phyloP scores from a whole-genome alignment of 2,113 vertebrate species.

The Phylloscopus trochiloides region DNA sequence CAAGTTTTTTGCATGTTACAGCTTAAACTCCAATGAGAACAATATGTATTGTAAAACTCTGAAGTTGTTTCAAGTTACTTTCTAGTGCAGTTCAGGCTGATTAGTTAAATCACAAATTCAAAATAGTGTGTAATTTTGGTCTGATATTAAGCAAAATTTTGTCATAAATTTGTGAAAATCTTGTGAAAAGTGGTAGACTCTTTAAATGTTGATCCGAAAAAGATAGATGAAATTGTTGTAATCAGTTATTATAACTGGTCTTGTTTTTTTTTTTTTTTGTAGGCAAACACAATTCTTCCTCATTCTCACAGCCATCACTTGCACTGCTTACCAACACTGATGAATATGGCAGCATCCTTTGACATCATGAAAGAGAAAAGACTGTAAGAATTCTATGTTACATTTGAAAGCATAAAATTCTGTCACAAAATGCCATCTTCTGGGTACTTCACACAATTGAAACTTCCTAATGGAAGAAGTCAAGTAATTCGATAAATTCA shows the following conservation, averaged over 20 bases:
- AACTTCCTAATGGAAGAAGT: neutral
- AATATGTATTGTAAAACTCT: neutral
- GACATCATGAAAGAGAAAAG: constrained; percentile 95
- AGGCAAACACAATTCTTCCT: constrained; percentile 98
- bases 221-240: neutral
- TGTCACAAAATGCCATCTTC: neutral
- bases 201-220: neutral
- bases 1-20: neutral
- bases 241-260: neutral
- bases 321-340: constrained; percentile 94
- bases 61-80: neutral
- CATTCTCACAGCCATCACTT: constrained; percentile 97
- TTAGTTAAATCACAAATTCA: neutral
- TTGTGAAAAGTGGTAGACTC: neutral
- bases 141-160: neutral
- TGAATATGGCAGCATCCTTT: constrained; percentile 98
- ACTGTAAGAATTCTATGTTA: constrained; percentile 70
- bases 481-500: neutral
- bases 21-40: neutral
- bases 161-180: neutral
- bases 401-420: neutral
- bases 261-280: neutral
- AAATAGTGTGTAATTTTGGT: neutral
- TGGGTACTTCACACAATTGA: neutral
- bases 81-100: neutral